Conservation (phyloP, 1,140 invertebrate species). For the Pseudachorutes palmiensis region DNA sequence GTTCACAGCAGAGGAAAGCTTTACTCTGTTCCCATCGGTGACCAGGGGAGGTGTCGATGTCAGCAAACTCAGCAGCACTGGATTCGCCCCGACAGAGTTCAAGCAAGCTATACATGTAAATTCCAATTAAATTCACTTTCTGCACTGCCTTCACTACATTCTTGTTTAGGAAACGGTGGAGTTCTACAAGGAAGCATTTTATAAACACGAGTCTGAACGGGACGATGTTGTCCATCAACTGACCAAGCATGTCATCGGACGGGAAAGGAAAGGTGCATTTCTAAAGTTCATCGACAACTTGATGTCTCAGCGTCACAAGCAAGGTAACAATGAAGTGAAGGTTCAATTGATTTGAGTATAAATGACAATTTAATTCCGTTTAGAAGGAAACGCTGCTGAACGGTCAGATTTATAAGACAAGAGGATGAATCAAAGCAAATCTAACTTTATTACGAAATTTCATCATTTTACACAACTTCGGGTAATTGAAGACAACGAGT, state of each 20-base stretch:
- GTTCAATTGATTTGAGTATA: no score
- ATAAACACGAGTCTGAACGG: slow-evolving; percentile 36
- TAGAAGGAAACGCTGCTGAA: no score
- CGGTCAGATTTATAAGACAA: no score
- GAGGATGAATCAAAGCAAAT: no score
- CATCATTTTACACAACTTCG: no score
- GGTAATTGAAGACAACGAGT: no score
- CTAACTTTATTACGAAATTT: no score
- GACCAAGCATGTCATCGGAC: slow-evolving; percentile 27
- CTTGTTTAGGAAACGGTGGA: slow-evolving; percentile 39
- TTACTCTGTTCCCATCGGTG: slow-evolving; percentile 46
- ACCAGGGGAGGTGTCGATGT: slow-evolving; percentile 43
- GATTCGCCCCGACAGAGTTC: slow-evolving; percentile 43
- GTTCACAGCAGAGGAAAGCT: slow-evolving; percentile 30
- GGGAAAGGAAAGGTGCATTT: slow-evolving; percentile 31
- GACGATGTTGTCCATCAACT: slow-evolving; percentile 34
- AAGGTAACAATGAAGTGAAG: slow-evolving; percentile 16
- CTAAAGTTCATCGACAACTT: slow-evolving; percentile 27
- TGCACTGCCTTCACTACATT: background rate
- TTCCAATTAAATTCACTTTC: background rate
- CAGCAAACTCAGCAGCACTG: slow-evolving; percentile 42
- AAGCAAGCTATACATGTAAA: slow-evolving; percentile 39
- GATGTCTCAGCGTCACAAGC: background rate
- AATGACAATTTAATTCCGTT: no score
- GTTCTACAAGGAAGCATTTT: slow-evolving; percentile 44